Base-by-base conservation (phyloP, 2,797 vertebrate genomes). In the Nannoperca obscura region DNA sequence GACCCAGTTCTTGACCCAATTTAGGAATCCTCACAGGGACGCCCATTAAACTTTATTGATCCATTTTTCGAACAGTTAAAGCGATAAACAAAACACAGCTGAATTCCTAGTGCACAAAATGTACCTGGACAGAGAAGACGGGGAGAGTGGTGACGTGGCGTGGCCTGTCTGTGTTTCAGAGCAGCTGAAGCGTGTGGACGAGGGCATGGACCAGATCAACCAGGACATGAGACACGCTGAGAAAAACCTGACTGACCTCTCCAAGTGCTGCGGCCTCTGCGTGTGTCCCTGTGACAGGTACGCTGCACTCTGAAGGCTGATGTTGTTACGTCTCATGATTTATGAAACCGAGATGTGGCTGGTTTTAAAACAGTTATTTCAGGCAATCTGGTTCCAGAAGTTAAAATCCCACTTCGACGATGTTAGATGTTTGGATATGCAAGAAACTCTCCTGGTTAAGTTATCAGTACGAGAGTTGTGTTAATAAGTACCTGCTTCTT, bases 151-250 rank as follows among this genome's bases (percentile, higher is more conserved):
- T 83, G 64, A 84, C 69, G 17, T 14, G 53, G 27, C 44, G 32
- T n/a, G 44, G 54, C 5, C 10, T 77, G 58, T 72, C 2, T 82
- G 59, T 84, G 78, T 91, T 89, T 67, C 91, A 99, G 98, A 99
- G 87, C 96, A 99, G 95, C 95, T 99, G 86, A 95, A 81, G 79
- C 93, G 80, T 52, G 96, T 97, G 85, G 97, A 99, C 38, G 94
- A 96, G 83, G 98, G 97, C 87, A 96, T 99, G 97, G 97, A 99
- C 88, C 96, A 98, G 92, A 99, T 99, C 95, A 99, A 99, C 93
- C 95, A 98, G 91, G 98, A 99, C 88, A 98, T 99, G 98, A 96
- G 85, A 81, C 94, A 96, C 89, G 97, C 98, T 38, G 98, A 99
- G 94, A 99, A 97, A 88, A 98, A 98, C 81, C 93, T 99, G 86